These are phyloP conservation scores for Rhimphoctona megacephalus DNA, from an alignment of 2,888 invertebrate species.

Conservation along the genomic window DNA sequence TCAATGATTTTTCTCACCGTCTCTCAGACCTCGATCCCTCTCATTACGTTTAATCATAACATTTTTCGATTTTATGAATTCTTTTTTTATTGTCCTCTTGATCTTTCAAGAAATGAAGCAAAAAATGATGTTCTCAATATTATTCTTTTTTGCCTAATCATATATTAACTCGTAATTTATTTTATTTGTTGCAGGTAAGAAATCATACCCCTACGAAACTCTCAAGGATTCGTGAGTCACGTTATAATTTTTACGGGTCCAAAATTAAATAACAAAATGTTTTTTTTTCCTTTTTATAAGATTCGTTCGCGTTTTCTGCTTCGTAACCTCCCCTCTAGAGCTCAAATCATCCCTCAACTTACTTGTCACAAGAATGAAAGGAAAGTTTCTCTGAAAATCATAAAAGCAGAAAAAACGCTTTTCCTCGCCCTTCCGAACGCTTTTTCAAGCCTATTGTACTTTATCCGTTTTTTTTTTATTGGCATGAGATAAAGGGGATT, in stretches of 20 bases:
- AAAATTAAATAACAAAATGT: background rate
- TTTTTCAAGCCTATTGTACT: background rate
- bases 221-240: constrained; percentile 52
- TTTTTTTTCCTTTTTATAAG: background rate
- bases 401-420: constrained; percentile 29
- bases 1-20: constrained; percentile 31
- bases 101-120: background rate
- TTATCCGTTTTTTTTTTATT: constrained; percentile 21
- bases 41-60: constrained; percentile 36
- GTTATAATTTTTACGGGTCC: background rate
- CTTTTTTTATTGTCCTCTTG: background rate
- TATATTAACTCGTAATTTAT: constrained; percentile 48
- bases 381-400: constrained; percentile 39
- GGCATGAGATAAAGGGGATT: background rate
- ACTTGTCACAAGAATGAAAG: background rate
- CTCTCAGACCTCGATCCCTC: constrained; percentile 12
- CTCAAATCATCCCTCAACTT: background rate
- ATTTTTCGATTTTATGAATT: constrained; percentile 36
- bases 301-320: background rate
- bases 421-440: background rate
- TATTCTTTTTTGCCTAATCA: background rate
- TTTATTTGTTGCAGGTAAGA: constrained; percentile 80
- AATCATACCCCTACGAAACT: constrained; percentile 36
- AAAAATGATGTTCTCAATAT: constrained; percentile 25
- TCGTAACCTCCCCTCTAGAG: background rate